Base-by-base conservation (phyloP, 1,140 invertebrate species). In the Drosophila neocordata region DNA sequence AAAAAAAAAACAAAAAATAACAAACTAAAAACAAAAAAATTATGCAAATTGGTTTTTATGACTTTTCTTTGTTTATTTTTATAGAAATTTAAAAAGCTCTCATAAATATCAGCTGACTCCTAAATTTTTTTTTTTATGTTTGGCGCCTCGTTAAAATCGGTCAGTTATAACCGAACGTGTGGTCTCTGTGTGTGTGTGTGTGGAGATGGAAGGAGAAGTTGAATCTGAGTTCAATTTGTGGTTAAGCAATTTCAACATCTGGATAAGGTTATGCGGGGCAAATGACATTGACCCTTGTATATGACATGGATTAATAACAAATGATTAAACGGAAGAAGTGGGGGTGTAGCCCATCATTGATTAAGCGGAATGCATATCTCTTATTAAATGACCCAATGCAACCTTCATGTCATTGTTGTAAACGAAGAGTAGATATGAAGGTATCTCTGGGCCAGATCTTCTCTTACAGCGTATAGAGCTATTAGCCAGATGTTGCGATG, bases 1-100 rank as follows among this genome's bases (percentile, higher is more conserved):
- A 9, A 48, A 20, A 48, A 20, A 13, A 44, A 18, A 48, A 48
- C 9, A 18, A 48, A 20, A 20, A 20, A 13, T 18, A 18, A 48
- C 13, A 31, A 31, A 24, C 4, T 4, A 1, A 24, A 24, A 24
- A 18, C 4, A 13, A 15, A 44, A 48, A 48, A 20, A 48, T 48
- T 56, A 56, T 56, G 53, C 53, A 56, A 56, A 56, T 56, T 56
- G 24, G 27, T 53, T 56, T 55, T 56, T 56, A 56, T 34, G 53
- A 4, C 8, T 56, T 56, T 56, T 56, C 53, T 56, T 56, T 56
- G 53, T 56, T 56, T 56, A 15, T 56, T 56, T 56, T 34, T 34
- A 34, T 56, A 48, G 53, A 56, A 56, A 56, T 56, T 56, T 56
- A 56, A 56, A 56, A 34, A 56, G 41, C 27, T 18, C 53, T 34